Evolutionary conservation across 1,140 invertebrate species (phyloP).

Genomic region (Eulimnadia texana): DNA sequence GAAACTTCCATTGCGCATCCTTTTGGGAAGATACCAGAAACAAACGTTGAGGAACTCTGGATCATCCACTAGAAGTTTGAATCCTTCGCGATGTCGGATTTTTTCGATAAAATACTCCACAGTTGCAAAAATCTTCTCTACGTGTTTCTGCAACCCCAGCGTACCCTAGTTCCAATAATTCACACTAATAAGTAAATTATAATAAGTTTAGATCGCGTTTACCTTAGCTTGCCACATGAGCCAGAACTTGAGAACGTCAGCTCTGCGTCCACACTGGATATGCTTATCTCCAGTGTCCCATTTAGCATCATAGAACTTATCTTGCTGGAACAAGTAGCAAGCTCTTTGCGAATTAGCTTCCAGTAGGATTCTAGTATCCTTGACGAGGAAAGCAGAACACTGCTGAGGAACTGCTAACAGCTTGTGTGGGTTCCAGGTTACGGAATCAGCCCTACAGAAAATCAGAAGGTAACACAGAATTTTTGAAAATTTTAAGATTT

Average conservation of each 20-base stretch:
- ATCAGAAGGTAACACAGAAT: neutral
- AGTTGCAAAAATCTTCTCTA: slow-evolving; percentile 61
- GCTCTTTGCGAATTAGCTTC: slow-evolving; percentile 54
- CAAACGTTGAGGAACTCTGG: slow-evolving; percentile 88
- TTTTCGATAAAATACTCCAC: slow-evolving; percentile 50
- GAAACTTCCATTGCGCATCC: slow-evolving; percentile 42
- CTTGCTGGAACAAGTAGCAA: slow-evolving; percentile 84
- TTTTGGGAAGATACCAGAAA: slow-evolving; percentile 86
- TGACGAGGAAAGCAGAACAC: slow-evolving; percentile 67
- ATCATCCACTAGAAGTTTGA: slow-evolving; percentile 53
- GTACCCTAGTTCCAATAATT: slow-evolving; percentile 39
- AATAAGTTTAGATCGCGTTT: neutral
- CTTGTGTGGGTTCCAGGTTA: slow-evolving; percentile 91
- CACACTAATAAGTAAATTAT: neutral
- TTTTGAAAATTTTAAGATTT: neutral
- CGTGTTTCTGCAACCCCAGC: slow-evolving; percentile 56
- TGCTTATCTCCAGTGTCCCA: slow-evolving; percentile 91
- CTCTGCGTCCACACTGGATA: slow-evolving; percentile 80
- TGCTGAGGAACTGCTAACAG: slow-evolving; percentile 75
- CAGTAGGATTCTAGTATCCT: slow-evolving; percentile 34
- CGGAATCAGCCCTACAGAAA: slow-evolving; percentile 59
- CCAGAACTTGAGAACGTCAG: slow-evolving; percentile 92
- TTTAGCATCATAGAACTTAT: slow-evolving; percentile 86
- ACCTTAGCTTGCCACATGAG: slow-evolving; percentile 92
- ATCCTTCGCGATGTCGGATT: slow-evolving; percentile 51